Evolutionary conservation across 2,888 invertebrate species (phyloP).

Genomic region (Gymnocheta viridis): DNA sequence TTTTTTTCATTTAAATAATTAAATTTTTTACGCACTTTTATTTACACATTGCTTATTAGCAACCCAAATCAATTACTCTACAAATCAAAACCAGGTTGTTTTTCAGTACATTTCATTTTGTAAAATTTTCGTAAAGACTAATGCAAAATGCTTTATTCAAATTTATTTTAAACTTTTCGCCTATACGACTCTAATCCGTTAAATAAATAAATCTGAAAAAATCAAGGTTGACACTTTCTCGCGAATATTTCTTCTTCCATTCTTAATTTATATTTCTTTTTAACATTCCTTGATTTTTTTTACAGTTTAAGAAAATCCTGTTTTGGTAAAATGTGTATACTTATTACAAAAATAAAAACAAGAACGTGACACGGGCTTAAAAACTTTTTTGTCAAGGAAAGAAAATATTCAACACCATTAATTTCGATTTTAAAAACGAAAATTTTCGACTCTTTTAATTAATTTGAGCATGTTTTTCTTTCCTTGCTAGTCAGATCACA

Average conservation of each 20-base stretch:
- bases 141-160: background rate
- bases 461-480: slow-evolving; percentile 19
- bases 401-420: background rate
- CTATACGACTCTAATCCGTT: background rate
- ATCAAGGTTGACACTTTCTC: slow-evolving; percentile 35
- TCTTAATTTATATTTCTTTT: slow-evolving; percentile 20
- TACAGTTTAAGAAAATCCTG: slow-evolving; percentile 17
- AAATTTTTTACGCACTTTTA: slow-evolving; percentile 13
- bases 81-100: background rate
- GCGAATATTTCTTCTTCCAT: background rate
- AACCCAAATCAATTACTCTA: background rate
- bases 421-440: background rate
- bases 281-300: slow-evolving; percentile 65
- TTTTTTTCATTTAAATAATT: slow-evolving; percentile 20
- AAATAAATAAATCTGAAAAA: background rate
- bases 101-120: slow-evolving; percentile 8
- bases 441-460: background rate
- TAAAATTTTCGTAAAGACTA: background rate
- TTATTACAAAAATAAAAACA: slow-evolving; percentile 11
- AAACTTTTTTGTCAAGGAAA: slow-evolving; percentile 13
- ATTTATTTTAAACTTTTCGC: background rate
- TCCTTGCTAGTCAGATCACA: slow-evolving; percentile 33
- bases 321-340: slow-evolving; percentile 24
- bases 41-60: slow-evolving; percentile 12
- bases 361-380: background rate